These are phyloP conservation scores for Cryptosula pallasiana DNA, from an alignment of 2,888 invertebrate genomes.

Conservation along the genomic window DNA sequence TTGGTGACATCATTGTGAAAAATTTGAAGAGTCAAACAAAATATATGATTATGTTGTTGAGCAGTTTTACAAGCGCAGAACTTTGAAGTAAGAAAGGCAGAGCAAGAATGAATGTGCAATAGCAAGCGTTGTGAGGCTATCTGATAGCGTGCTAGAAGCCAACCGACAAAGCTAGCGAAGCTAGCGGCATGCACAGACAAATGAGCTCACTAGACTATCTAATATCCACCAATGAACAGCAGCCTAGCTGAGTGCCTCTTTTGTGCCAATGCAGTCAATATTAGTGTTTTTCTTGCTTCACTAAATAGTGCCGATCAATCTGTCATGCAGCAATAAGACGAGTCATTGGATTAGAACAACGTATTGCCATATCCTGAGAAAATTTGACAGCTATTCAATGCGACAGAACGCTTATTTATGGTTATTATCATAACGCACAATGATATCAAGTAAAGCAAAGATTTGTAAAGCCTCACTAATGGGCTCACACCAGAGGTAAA, in stretches of 20 bases:
- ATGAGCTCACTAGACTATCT: no score
- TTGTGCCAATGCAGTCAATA: background rate
- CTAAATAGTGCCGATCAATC: background rate
- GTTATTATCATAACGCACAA: background rate
- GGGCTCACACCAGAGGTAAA: background rate
- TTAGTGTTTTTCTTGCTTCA: background rate
- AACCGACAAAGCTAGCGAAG: no score
- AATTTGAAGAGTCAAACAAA: no score
- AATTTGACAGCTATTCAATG: background rate
- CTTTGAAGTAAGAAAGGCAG: no score
- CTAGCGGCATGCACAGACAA: no score
- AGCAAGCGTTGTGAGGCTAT: background rate
- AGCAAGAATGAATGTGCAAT: no score
- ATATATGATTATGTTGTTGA: no score
- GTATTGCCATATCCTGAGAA: background rate
- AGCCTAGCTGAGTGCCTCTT: background rate
- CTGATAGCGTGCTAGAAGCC: no score
- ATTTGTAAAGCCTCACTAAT: background rate
- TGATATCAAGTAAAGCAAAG: background rate
- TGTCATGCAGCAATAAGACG: no score
- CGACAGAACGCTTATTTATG: background rate
- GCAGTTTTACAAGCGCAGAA: no score
- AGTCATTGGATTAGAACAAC: background rate
- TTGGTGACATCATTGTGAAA: slow-evolving; percentile 16
- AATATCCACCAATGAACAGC: background rate